phyloP scores from a whole-genome alignment of 1,140 invertebrate genomes.

The Brachionus rotundiformis region DNA sequence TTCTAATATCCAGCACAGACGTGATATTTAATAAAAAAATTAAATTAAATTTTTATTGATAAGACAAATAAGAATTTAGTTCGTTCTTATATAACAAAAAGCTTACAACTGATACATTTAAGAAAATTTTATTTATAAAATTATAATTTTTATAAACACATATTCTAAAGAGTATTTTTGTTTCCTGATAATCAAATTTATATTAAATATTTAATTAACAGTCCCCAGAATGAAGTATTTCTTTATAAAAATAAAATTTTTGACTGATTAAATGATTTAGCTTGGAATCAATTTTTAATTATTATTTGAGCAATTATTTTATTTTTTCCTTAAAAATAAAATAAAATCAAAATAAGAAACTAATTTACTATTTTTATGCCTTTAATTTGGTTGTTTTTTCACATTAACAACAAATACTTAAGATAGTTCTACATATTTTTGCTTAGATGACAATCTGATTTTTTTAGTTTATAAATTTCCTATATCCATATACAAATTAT shows the following conservation, averaged over 20 bases:
- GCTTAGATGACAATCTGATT: not conserved
- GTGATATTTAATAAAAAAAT: too few species aligned
- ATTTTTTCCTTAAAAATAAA: not conserved
- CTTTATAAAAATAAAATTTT: not conserved
- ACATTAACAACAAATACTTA: not conserved
- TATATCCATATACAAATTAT: slow-evolving; percentile 8
- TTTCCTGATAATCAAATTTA: not conserved
- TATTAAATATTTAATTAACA: not conserved
- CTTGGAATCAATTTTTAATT: not conserved
- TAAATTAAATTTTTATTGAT: too few species aligned
- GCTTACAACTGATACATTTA: too few species aligned
- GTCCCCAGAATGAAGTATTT: not conserved
- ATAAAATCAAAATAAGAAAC: not conserved
- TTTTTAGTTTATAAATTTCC: too few species aligned
- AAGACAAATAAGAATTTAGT: too few species aligned
- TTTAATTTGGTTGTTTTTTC: not conserved
- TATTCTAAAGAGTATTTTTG: too few species aligned
- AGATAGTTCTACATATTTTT: not conserved
- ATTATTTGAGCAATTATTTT: not conserved
- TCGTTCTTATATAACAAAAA: too few species aligned
- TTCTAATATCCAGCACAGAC: too few species aligned
- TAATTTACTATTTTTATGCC: not conserved
- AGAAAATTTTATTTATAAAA: too few species aligned
- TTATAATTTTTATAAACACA: too few species aligned
- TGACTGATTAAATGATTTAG: not conserved